These are phyloP conservation scores for Matsumyia berberina DNA, from an alignment of 2,888 invertebrate species.

Conservation along the genomic window DNA sequence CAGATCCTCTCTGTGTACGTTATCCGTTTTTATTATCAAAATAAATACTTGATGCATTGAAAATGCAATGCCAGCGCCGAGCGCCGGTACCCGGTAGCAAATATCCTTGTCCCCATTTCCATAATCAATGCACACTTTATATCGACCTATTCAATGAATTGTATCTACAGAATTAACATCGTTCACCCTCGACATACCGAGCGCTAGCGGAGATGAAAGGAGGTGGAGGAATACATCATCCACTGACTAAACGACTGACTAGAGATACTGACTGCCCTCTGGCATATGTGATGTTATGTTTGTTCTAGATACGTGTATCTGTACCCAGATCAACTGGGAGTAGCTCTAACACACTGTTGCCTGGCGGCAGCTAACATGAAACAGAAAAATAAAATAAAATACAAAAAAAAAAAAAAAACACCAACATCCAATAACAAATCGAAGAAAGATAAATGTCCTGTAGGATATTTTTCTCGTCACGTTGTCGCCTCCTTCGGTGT, in stretches of 20 bases:
- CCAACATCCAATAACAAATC: constrained; percentile 48
- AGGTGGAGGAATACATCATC: constrained; percentile 20
- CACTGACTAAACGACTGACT: constrained; percentile 19
- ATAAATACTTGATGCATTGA: constrained; percentile 35
- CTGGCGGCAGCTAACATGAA: constrained; percentile 50
- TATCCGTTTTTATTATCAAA: constrained; percentile 8
- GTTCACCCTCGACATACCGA: constrained; percentile 27
- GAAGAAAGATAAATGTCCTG: constrained; percentile 70
- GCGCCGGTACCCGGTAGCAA: too few relatives aligned
- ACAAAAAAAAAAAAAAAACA: background rate
- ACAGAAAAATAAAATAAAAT: background rate
- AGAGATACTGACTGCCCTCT: constrained; percentile 9
- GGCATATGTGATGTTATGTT: constrained; percentile 30
- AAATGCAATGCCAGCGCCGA: constrained; percentile 3
- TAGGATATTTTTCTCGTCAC: constrained; percentile 68
- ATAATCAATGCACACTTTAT: constrained; percentile 38
- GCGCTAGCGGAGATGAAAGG: background rate
- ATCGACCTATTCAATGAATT: constrained; percentile 58
- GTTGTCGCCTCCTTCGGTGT: constrained; percentile 28
- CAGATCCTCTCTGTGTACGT: background rate
- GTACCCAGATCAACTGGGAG: background rate
- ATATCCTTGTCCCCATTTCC: background rate
- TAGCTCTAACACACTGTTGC: background rate
- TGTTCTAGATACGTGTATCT: constrained; percentile 24
- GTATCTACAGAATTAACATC: constrained; percentile 62